A percentile compares a stretch with the other conserved stretches of the same genome.
These are phyloP conservation scores for Xyrichtys novacula DNA, from an alignment of 2,797 vertebrate species.

Conservation along the genomic window DNA sequence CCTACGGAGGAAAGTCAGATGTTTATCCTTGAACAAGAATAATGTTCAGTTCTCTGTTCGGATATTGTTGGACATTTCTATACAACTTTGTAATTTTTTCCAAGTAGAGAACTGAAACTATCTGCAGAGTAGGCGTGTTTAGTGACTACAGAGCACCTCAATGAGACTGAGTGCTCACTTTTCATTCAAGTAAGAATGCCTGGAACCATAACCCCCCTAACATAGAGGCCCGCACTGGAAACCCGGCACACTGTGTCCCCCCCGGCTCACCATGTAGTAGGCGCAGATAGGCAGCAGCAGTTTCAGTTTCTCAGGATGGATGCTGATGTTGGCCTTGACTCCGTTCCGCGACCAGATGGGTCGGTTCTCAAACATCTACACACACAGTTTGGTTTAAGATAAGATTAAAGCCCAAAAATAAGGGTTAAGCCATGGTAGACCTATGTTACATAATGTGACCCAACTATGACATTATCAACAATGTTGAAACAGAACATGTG, in stretches of 20 bases:
- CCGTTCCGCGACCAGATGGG: slow-evolving; percentile 96
- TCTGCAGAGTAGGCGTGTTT: too few species aligned
- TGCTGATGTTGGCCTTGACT: slow-evolving; percentile 91
- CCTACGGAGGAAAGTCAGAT: slow-evolving; percentile 69
- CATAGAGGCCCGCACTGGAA: not conserved
- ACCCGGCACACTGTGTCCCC: not conserved
- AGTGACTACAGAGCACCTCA: too few species aligned
- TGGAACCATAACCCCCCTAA: not conserved
- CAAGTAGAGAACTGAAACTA: too few species aligned
- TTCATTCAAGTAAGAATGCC: not conserved
- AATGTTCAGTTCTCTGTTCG: not conserved
- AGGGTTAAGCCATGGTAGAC: not conserved
- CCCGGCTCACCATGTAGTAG: slow-evolving; percentile 94
- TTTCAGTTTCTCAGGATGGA: slow-evolving; percentile 97
- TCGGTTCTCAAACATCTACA: slow-evolving; percentile 91
- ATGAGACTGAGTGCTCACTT: too few species aligned
- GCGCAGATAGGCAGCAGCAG: slow-evolving; percentile 90
- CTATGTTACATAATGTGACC: not conserved
- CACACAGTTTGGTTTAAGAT: slow-evolving; percentile 48
- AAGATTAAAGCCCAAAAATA: slow-evolving; percentile 51
- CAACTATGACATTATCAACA: not conserved
- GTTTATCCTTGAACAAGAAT: not conserved
- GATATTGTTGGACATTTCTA: too few species aligned
- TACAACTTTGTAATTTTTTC: too few species aligned
- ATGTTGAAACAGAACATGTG: too few species aligned